These are phyloP conservation scores for Hylaeus anthracinus DNA, from an alignment of 1,140 invertebrate species.

Conservation along the genomic window DNA sequence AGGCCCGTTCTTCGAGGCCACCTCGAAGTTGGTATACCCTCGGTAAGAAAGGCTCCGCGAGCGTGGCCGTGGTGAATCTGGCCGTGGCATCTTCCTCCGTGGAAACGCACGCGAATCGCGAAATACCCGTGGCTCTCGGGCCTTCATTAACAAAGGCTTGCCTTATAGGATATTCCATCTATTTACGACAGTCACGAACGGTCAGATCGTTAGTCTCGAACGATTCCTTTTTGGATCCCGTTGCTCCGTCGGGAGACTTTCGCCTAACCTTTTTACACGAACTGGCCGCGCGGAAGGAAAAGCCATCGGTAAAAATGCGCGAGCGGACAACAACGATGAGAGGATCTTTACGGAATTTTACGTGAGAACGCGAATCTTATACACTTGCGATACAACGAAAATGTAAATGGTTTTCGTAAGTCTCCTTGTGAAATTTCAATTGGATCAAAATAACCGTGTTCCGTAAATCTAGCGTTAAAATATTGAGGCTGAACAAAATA, in stretches of 20 bases:
- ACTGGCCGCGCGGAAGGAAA: neutral
- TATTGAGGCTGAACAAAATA: too few relatives aligned
- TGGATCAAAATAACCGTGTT: too few relatives aligned
- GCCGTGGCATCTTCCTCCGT: slow-evolving; percentile 54
- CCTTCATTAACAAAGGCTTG: slow-evolving; percentile 66
- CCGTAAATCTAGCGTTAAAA: too few relatives aligned
- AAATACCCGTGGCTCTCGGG: slow-evolving; percentile 41
- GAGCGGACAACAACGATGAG: neutral
- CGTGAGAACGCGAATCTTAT: too few relatives aligned
- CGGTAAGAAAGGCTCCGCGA: slow-evolving; percentile 14
- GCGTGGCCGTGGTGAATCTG: slow-evolving; percentile 47
- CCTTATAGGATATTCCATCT: slow-evolving; percentile 66
- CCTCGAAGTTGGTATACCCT: slow-evolving; percentile 34
- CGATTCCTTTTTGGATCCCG: slow-evolving; percentile 48
- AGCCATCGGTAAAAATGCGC: neutral
- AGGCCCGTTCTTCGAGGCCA: slow-evolving; percentile 28
- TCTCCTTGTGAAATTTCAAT: too few relatives aligned
- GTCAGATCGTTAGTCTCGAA: slow-evolving; percentile 51
- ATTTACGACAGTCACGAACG: slow-evolving; percentile 66
- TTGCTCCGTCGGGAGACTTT: slow-evolving; percentile 2
- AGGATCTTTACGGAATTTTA: neutral
- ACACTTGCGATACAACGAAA: too few relatives aligned
- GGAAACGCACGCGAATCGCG: slow-evolving; percentile 63
- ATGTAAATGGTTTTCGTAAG: too few relatives aligned
- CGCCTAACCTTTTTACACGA: slow-evolving; percentile 13